phyloP scores from a whole-genome alignment of 2,888 invertebrate genomes.

The Bombyx huttoni region DNA sequence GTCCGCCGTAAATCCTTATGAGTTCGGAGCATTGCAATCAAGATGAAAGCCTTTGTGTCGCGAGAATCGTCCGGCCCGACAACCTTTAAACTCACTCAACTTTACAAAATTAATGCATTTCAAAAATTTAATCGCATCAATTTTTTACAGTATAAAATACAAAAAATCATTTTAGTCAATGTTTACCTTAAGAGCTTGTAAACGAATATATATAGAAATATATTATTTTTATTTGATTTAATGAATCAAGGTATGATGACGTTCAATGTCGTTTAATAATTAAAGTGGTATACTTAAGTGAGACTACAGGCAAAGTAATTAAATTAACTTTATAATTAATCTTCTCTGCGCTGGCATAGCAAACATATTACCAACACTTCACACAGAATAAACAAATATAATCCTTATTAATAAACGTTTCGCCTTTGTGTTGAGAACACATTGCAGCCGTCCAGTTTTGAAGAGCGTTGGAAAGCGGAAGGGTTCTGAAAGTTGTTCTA shows the following conservation, averaged over 20 bases:
- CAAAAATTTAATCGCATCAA: neutral
- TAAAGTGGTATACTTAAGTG: too few species aligned
- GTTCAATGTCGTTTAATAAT: too few species aligned
- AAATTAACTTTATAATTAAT: neutral
- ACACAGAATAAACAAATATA: neutral
- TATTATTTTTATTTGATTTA: too few species aligned
- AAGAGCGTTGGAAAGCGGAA: slow-evolving; percentile 1
- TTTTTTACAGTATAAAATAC: too few species aligned
- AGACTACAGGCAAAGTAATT: neutral
- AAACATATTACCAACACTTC: neutral
- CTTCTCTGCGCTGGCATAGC: neutral
- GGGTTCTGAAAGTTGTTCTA: slow-evolving; percentile 1
- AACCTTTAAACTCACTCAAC: neutral
- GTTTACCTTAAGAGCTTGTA: too few species aligned
- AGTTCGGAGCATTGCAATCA: slow-evolving; percentile 36
- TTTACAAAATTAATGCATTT: neutral
- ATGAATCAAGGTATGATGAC: too few species aligned
- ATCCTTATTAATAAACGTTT: neutral
- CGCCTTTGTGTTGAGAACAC: neutral
- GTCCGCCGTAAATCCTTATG: slow-evolving; percentile 32
- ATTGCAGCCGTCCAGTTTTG: neutral
- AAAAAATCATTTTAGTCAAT: too few species aligned
- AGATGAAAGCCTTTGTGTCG: slow-evolving; percentile 33
- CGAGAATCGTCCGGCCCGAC: slow-evolving; percentile 5
- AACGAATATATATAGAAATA: too few species aligned